Conservation (phyloP, 2,113 vertebrate genomes). For the Callocephalon fimbriatum region DNA sequence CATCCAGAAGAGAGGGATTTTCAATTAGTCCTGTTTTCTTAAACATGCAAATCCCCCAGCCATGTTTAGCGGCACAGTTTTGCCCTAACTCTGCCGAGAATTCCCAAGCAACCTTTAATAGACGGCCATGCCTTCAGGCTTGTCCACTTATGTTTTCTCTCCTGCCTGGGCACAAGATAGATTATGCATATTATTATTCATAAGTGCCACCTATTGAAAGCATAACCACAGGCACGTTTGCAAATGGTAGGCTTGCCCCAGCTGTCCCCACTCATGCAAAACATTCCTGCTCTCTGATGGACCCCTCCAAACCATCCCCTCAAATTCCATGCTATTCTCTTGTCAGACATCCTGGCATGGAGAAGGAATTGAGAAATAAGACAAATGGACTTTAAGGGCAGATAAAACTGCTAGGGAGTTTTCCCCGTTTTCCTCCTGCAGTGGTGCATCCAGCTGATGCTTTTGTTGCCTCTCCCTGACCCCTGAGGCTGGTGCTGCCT, state of each 20-base stretch:
- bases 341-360: neutral
- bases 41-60: constrained; percentile 67
- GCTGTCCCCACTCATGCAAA: neutral
- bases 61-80: constrained; percentile 65
- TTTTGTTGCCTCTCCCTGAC: neutral
- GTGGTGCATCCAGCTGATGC: neutral
- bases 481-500: neutral
- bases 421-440: neutral
- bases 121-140: constrained; percentile 64
- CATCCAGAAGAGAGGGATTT: constrained; percentile 47
- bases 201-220: constrained; percentile 68
- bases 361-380: neutral
- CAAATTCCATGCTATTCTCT: neutral
- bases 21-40: constrained; percentile 67
- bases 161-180: constrained; percentile 63
- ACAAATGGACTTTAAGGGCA: neutral
- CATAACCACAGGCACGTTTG: constrained; percentile 54
- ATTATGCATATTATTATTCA: constrained; percentile 70
- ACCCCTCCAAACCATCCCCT: neutral
- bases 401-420: neutral
- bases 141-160: constrained; percentile 69
- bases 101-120: constrained; percentile 73
- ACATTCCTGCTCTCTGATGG: neutral
- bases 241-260: constrained; percentile 37
- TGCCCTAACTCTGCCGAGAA: constrained; percentile 60